Percentiles rank a stretch among this genome's conserved stretches.
These are phyloP conservation scores for Notospermus geniculatus DNA, from an alignment of 1,140 invertebrate genomes.

Conservation along the genomic window DNA sequence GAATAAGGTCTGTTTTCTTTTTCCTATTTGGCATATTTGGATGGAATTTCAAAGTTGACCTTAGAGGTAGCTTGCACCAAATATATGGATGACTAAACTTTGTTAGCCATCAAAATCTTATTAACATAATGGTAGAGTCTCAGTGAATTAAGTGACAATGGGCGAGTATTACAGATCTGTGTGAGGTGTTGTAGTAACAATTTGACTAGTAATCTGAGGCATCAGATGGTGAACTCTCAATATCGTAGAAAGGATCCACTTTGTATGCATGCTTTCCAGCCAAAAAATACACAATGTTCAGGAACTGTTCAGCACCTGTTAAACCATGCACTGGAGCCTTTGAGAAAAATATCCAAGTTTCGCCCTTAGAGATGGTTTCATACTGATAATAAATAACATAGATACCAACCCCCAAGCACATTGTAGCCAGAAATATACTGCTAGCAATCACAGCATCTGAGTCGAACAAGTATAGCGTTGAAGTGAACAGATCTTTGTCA, in stretches of 20 bases:
- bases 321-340: slow-evolving; percentile 17
- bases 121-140: too few relatives aligned
- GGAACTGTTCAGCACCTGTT: slow-evolving; percentile 25
- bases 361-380: slow-evolving; percentile 29
- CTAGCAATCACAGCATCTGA: slow-evolving; percentile 30
- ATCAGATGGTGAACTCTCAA: not conserved
- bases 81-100: too few relatives aligned
- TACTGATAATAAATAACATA: slow-evolving; percentile 36
- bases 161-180: too few relatives aligned
- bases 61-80: too few relatives aligned
- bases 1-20: too few relatives aligned
- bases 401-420: slow-evolving; percentile 30
- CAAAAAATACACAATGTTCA: slow-evolving; percentile 34
- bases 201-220: too few relatives aligned
- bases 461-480: slow-evolving; percentile 17
- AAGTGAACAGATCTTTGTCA: slow-evolving; percentile 5
- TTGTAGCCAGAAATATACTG: slow-evolving; percentile 28
- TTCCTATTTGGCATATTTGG: too few relatives aligned
- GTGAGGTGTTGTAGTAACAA: too few relatives aligned
- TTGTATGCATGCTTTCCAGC: slow-evolving; percentile 22
- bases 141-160: too few relatives aligned
- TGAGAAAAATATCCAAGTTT: slow-evolving; percentile 29
- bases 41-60: too few relatives aligned
- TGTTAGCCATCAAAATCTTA: too few relatives aligned
- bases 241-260: slow-evolving; percentile 25